A percentile compares a stretch with the other conserved stretches of the same genome.
Conservation (phyloP, 2,797 vertebrate genomes). For the Streptopelia turtur region DNA sequence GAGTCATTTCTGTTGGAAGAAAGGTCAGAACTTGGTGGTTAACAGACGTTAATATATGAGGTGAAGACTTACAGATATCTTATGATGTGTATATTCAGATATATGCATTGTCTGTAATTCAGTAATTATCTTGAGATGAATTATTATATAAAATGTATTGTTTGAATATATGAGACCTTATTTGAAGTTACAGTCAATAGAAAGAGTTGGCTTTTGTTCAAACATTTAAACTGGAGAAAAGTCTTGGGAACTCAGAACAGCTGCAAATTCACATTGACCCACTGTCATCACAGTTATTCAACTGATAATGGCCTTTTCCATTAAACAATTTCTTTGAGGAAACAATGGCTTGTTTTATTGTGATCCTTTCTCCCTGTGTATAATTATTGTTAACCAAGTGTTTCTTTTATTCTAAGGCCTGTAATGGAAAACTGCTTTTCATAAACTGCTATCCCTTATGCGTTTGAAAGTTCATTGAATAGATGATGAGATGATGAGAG, state of each 20-base stretch:
- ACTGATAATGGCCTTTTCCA: not conserved
- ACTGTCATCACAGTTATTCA: slow-evolving; percentile 27
- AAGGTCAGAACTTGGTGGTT: not conserved
- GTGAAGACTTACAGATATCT: not conserved
- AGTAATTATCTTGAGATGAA: not conserved
- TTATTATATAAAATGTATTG: not conserved
- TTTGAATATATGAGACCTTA: not conserved
- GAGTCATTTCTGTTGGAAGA: not conserved
- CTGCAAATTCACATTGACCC: slow-evolving; percentile 14
- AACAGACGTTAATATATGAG: not conserved
- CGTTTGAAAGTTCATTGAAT: not conserved
- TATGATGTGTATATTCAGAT: not conserved
- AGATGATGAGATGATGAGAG: not conserved
- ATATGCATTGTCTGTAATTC: not conserved
- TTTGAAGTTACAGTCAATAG: not conserved
- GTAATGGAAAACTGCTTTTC: not conserved
- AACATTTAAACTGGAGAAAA: slow-evolving; percentile 28
- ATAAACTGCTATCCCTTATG: not conserved
- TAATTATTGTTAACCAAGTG: not conserved
- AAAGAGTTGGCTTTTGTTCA: slow-evolving; percentile 8
- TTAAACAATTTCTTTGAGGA: slow-evolving; percentile 12
- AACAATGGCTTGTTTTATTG: slow-evolving; percentile 26
- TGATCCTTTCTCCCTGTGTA: not conserved
- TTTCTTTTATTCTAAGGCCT: not conserved
- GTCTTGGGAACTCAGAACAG: not conserved